Base-by-base conservation (phyloP, 1,140 invertebrate species). In the Chrysopa pallens region DNA sequence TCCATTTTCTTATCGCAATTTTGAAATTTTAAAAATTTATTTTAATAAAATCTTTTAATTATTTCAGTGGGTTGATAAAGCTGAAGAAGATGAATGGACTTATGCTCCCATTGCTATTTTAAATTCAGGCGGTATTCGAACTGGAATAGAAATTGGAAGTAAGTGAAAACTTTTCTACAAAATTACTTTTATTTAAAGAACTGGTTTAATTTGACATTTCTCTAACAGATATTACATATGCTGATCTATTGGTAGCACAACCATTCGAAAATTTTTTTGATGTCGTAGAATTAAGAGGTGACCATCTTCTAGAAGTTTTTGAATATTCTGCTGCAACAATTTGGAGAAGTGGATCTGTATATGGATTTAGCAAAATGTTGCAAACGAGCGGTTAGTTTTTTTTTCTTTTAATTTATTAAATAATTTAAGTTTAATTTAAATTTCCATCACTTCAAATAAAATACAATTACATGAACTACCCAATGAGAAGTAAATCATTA, bases 211-310 rank as follows among this genome's bases (percentile, higher is more conserved):
- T 38, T 38, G 7, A 13, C 9, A 12, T 9, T n/a, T 38, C 46
- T 54, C 6, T 45, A 63, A 65, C 61, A 59, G 71, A 68, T 40
- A 69, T 86, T 7, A 79, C 76, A 8, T 74, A 72, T 23, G 74
- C 72, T 35, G 75, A 77, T 43, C 50, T 84, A 1, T 52, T 80
- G 2, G 71, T 71, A 44, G 67, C 73, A 9, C 61, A 73, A 13
- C 83, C 83, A 1, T 86, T 85, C 46, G 72, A 74, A 49, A 84
- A 84, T 54, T 70, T 62, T 8, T 63, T 83, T 28, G 74, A 80
- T 44, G 61, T 75, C 1, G 68, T 78, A 33, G 73, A 76, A 44
- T 48, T 84, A 29, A 62, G 61, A 5, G 83, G 82, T 1, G 52
- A 63, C 29, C 62, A 76, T 42, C 51, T 86, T 5, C 49, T 68